These are phyloP conservation scores for Columba janthina DNA, from an alignment of 2,113 vertebrate genomes.

Conservation along the genomic window DNA sequence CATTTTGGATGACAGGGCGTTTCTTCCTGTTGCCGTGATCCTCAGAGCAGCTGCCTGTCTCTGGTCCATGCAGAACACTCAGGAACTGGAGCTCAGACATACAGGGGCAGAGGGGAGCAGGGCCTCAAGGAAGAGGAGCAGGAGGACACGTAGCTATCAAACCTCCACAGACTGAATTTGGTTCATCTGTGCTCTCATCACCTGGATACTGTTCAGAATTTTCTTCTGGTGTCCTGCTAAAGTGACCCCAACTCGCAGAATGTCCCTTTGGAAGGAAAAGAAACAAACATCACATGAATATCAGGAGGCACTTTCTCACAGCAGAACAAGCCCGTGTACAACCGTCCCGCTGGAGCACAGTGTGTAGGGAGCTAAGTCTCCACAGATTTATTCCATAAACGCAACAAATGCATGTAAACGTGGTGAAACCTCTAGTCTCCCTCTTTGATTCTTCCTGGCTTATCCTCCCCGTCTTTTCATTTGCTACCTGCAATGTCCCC, in stretches of 20 bases:
- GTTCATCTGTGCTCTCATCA: slow-evolving; percentile 98
- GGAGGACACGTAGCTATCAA: slow-evolving; percentile 72
- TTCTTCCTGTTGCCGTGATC: slow-evolving; percentile 60
- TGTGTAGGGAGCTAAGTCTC: neutral
- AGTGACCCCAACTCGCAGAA: slow-evolving; percentile 91
- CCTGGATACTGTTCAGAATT: slow-evolving; percentile 96
- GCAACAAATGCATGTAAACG: neutral
- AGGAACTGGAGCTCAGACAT: slow-evolving; percentile 17
- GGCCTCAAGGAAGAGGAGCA: slow-evolving; percentile 61
- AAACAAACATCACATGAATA: neutral
- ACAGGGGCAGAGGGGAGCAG: slow-evolving; percentile 63
- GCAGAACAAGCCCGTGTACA: neutral
- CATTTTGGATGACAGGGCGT: neutral
- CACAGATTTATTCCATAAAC: neutral
- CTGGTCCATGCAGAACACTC: slow-evolving; percentile 55
- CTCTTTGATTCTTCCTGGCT: neutral
- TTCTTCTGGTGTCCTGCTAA: slow-evolving; percentile 98
- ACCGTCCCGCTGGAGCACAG: fast-evolving
- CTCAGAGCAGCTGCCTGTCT: slow-evolving; percentile 68
- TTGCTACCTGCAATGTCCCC: neutral
- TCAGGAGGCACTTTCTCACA: neutral
- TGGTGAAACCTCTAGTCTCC: neutral
- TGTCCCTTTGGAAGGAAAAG: slow-evolving; percentile 83
- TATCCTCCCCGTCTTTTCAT: neutral
- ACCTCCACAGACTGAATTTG: slow-evolving; percentile 98